Evolutionary conservation across 2,797 vertebrate genomes (phyloP), one percentile per base, ranked within the genome.

Genomic region (Oryzias sinensis): DNA sequence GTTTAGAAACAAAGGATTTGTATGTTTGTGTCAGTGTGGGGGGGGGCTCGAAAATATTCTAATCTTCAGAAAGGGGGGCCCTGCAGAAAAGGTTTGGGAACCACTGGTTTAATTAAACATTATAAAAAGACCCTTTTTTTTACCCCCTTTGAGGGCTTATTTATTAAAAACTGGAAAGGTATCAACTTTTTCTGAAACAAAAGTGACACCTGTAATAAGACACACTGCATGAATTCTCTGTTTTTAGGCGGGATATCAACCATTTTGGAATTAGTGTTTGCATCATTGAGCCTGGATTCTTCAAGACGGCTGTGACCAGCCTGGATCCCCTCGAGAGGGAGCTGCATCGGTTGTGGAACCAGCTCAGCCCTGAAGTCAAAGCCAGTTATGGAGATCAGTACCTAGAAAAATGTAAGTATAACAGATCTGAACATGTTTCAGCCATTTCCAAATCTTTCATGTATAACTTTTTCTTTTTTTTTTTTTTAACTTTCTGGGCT

Each of bases 201-300:
- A 20, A 5, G 3, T 53, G 17, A 41, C n/a, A 25, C n/a, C 20
- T 55, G 43, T 56, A 2, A 7, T 41, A 14, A 58, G 6, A 6
- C 27, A 2, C 16, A 15, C 9, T 37, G 14, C 0, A 18, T 60
- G 18, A 24, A 6, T 0, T 62, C 37, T 57, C 5, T 70, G 41
- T 67, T 60, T 80, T 49, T 79, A 98, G 97, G 88, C 88, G 95
- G 22, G 95, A 97, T 46, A 87, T 97, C 72, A 84, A 90, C 76
- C 91, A 93, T 82, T 98, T 97, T 33, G 95, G 96, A 52, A 77
- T 97, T 18, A 93, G 86, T 1, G 95, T 98, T 25, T 94, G 93
- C 86, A 94, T 98, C 46, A 93, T 98, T 53, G 96, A 97, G 73
- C 97, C 96, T 0, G 97, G 96, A 0, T 97, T 97, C 84, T 98